phyloP scores from a whole-genome alignment of 2,113 vertebrate genomes.

The Tetraodon nigroviridis region DNA sequence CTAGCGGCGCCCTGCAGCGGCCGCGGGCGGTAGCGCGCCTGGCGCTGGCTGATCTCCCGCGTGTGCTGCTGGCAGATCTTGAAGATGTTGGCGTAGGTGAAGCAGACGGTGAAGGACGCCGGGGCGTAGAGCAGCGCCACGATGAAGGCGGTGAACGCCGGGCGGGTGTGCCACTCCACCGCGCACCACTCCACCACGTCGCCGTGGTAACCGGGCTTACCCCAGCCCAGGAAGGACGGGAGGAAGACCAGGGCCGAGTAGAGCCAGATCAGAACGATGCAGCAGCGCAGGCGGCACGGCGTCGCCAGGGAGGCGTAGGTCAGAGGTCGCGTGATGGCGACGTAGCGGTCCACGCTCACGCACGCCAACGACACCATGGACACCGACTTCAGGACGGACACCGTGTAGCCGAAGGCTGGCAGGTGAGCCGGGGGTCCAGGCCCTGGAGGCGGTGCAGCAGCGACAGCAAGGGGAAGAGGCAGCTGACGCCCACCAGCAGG shows the following conservation, averaged over 20 bases:
- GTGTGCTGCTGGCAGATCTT: conserved; percentile 97
- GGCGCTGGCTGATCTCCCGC: conserved; percentile 90
- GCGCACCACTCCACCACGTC: conserved; percentile 94
- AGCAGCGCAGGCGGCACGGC: conserved; percentile 88
- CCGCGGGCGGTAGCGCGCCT: conserved; percentile 87
- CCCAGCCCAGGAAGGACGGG: conserved; percentile 91
- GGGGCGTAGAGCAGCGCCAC: conserved; percentile 91
- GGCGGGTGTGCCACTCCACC: conserved; percentile 81
- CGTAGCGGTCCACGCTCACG: conserved; percentile 95
- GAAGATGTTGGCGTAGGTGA: conserved; percentile 97
- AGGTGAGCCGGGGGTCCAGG: conserved; percentile 84
- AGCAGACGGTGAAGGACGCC: conserved; percentile 89
- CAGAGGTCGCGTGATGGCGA: conserved; percentile 91
- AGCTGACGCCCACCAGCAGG: conserved; percentile 93
- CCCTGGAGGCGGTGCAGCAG: conserved; percentile 84
- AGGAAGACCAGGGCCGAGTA: conserved; percentile 93
- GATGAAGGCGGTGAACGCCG: conserved; percentile 90
- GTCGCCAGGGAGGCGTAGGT: conserved; percentile 89
- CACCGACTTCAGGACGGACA: conserved; percentile 94
- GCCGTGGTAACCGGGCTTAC: conserved; percentile 96
- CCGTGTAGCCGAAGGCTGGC: conserved; percentile 91
- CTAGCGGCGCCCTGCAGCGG: conserved; percentile 59
- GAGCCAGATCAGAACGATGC: conserved; percentile 90
- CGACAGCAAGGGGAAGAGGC: conserved; percentile 91
- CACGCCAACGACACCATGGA: conserved; percentile 95